A percentile compares a stretch with the other conserved stretches of the same genome.
phyloP scores from a whole-genome alignment of 2,113 vertebrate species.

The Edolisoma coerulescens region DNA sequence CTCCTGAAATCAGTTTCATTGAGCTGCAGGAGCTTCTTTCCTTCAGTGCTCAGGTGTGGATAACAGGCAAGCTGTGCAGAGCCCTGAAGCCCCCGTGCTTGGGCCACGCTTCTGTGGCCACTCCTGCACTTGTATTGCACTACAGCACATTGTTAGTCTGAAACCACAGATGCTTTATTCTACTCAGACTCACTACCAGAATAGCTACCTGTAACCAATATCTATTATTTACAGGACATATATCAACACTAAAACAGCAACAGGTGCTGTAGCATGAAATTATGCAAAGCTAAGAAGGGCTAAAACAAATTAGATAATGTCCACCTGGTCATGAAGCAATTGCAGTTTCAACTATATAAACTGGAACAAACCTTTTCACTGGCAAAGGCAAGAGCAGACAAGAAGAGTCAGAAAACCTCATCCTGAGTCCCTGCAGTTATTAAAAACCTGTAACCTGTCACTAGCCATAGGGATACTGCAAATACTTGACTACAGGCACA shows the following conservation, averaged over 20 bases:
- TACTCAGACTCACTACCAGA: neutral
- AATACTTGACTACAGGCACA: neutral
- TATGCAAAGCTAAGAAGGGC: neutral
- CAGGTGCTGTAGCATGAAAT: neutral
- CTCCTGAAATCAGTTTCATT: neutral
- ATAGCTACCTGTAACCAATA: neutral
- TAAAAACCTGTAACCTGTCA: neutral
- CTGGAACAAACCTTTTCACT: neutral
- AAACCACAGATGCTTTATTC: neutral
- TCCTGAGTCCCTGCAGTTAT: neutral
- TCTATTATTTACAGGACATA: neutral
- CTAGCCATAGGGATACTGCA: neutral
- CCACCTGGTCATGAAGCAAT: neutral
- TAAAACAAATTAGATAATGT: neutral
- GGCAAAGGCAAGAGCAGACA: neutral
- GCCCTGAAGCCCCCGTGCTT: neutral
- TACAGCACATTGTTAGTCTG: neutral
- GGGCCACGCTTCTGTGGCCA: rapidly evolving
- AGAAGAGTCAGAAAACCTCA: neutral
- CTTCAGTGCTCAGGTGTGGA: neutral
- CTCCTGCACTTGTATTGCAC: neutral
- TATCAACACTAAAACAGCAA: neutral
- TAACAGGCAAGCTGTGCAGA: neutral
- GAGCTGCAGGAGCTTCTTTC: neutral
- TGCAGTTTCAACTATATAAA: neutral